phyloP scores from a whole-genome alignment of 1,140 invertebrate species.

The Drosophila fuyamai region DNA sequence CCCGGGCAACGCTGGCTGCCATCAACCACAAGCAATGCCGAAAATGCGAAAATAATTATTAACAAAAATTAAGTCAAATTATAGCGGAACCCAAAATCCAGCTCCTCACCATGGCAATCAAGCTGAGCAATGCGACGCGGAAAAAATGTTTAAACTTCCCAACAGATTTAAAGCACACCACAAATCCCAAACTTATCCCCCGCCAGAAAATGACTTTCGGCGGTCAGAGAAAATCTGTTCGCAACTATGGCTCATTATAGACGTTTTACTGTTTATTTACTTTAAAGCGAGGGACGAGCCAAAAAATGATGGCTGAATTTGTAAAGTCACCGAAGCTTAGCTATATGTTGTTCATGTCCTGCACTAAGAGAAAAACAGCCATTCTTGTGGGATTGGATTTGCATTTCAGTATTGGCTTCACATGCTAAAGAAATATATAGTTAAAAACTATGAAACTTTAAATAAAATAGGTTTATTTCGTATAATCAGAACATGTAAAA shows the following conservation, averaged over 20 bases:
- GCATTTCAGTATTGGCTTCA: too few species aligned
- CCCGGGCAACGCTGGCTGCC: constrained; percentile 59
- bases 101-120: constrained; percentile 55
- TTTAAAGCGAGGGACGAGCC: constrained; percentile 49
- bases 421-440: too few species aligned
- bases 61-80: constrained; percentile 83
- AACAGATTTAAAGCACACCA: constrained; percentile 54
- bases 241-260: constrained; percentile 79
- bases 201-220: constrained; percentile 49
- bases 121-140: constrained; percentile 31
- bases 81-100: constrained; percentile 39
- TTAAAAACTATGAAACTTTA: too few species aligned
- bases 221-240: constrained; percentile 55
- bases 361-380: constrained; percentile 1
- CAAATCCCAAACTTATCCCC: constrained; percentile 37
- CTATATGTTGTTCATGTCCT: not conserved
- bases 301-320: constrained; percentile 37
- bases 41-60: constrained; percentile 83
- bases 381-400: not conserved
- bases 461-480: too few species aligned
- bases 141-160: constrained; percentile 65
- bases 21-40: constrained; percentile 70
- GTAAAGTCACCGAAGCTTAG: constrained; percentile 58
- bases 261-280: constrained; percentile 39
- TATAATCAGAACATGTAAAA: too few species aligned